Conservation (phyloP, 2,797 vertebrate genomes). For the Hemibagrus guttatus region DNA sequence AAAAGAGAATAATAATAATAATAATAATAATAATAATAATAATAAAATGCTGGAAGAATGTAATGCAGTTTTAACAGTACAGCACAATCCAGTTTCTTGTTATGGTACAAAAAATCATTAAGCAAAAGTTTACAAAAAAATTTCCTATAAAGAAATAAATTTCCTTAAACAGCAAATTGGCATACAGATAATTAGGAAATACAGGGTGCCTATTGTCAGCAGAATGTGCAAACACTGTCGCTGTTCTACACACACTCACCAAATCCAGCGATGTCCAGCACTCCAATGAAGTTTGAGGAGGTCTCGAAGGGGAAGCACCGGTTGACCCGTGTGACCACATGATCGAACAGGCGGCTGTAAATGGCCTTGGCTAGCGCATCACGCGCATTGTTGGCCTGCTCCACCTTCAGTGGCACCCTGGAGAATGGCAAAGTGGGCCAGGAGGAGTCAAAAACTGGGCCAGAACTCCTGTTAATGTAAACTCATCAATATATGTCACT, state of each 20-base stretch:
- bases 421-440: constrained; percentile 64
- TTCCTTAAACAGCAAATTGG: not conserved
- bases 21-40: not conserved
- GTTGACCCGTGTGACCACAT: constrained; percentile 97
- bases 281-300: constrained; percentile 94
- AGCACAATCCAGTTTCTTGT: not conserved
- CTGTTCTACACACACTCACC: constrained; percentile 76
- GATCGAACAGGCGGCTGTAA: constrained; percentile 96
- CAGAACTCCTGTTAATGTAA: constrained; percentile 50
- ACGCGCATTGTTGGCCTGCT: constrained; percentile 95
- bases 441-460: constrained; percentile 65
- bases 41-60: not conserved
- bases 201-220: not conserved
- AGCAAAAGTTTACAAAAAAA: not conserved
- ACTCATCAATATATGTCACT: constrained; percentile 55
- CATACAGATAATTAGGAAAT: not conserved
- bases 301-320: constrained; percentile 95
- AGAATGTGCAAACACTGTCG: not conserved
- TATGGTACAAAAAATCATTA: not conserved
- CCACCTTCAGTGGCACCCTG: constrained; percentile 98
- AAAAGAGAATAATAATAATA: not conserved
- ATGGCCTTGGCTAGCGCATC: constrained; percentile 97
- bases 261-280: constrained; percentile 97
- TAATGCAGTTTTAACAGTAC: no score
- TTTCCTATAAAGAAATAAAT: not conserved